Evolutionary conservation across 2,113 vertebrate genomes (phyloP), one percentile per base, ranked within the genome.

Genomic region (Podarcis muralis): DNA sequence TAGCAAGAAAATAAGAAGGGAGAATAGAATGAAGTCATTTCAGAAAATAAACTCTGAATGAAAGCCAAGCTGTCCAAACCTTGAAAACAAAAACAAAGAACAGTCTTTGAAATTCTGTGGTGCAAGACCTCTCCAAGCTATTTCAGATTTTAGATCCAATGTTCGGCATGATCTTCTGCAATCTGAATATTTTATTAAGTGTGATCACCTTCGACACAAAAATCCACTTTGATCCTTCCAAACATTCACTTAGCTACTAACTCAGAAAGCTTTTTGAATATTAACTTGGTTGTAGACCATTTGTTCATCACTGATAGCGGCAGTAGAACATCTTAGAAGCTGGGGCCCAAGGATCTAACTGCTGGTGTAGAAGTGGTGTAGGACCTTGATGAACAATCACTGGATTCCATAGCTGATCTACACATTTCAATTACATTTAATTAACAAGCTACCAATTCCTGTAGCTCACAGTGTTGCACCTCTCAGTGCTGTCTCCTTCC

Each of bases 41-140:
- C 5, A 40, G 25, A 9, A 85, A 75, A 86, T 81, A 87, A 80
- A 66, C 68, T 76, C 78, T 35, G 88, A 94, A 79, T 0, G n/a
- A 62, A 6, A 81, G 8, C 84, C 3, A 68, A 93, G 90, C 3
- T 65, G 1, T 16, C 32, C 68, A 79, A 53, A 18, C 27, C 13
- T n/a, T 53, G 11, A 12, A 12, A 53, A 53, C 48, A 75, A 75
- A 75, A 75, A 20, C 68, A 69, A 53, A 53, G 48, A 69, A 69
- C 72, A 37, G 32, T 37, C 25, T 78, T 40, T 79, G 43, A n/a
- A 79, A 57, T 18, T 79, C 12, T 79, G 1, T 15, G 18, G 8
- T 57, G 12, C 25, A 27, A 53, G 11, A 48, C 9, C 20, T 78
- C 40, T 48, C 9, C 76, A 78, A 30, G 9, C 76, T 48, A 27